Percentiles rank a stretch among this genome's conserved stretches.
phyloP scores from a whole-genome alignment of 2,113 vertebrate species.

The Trematomus loennbergii region DNA sequence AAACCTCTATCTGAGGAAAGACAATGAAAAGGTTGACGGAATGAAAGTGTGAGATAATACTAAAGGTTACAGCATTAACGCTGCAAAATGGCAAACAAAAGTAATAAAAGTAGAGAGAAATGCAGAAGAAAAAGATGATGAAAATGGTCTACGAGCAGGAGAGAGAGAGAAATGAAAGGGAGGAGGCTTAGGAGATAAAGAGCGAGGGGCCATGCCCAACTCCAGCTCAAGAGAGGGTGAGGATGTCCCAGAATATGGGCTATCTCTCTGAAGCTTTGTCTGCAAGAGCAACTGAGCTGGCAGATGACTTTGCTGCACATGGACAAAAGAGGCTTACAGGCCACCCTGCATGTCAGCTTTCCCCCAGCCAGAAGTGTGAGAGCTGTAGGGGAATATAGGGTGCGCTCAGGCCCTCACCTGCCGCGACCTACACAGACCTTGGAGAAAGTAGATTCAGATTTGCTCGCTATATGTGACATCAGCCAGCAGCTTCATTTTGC shows the following conservation, averaged over 20 bases:
- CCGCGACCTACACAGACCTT: slow-evolving; percentile 54
- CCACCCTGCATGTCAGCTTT: slow-evolving; percentile 74
- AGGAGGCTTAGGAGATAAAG: slow-evolving; percentile 51
- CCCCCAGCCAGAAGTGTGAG: slow-evolving; percentile 44
- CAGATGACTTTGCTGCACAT: slow-evolving; percentile 78
- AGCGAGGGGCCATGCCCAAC: slow-evolving; percentile 60
- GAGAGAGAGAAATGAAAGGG: slow-evolving; percentile 28
- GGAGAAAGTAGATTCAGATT: slow-evolving; percentile 60
- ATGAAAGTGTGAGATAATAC: slow-evolving; percentile 20
- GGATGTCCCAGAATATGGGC: slow-evolving; percentile 62
- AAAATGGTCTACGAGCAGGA: neutral
- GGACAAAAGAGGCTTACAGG: slow-evolving; percentile 79
- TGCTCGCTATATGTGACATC: slow-evolving; percentile 43
- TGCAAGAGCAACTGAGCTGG: slow-evolving; percentile 75
- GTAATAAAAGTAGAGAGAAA: slow-evolving; percentile 8
- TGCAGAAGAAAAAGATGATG: slow-evolving; percentile 5
- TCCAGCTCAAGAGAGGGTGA: slow-evolving; percentile 65
- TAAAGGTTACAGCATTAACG: slow-evolving; percentile 16
- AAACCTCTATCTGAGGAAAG: slow-evolving; percentile 13
- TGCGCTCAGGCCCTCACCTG: slow-evolving; percentile 61
- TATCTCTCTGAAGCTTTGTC: slow-evolving; percentile 77
- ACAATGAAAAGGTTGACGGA: slow-evolving; percentile 16
- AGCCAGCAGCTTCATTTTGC: slow-evolving; percentile 49
- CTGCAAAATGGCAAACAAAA: slow-evolving; percentile 1
- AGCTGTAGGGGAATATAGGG: slow-evolving; percentile 60